phyloP scores from a whole-genome alignment of 1,140 invertebrate species.

The Campoletis sonorensis region DNA sequence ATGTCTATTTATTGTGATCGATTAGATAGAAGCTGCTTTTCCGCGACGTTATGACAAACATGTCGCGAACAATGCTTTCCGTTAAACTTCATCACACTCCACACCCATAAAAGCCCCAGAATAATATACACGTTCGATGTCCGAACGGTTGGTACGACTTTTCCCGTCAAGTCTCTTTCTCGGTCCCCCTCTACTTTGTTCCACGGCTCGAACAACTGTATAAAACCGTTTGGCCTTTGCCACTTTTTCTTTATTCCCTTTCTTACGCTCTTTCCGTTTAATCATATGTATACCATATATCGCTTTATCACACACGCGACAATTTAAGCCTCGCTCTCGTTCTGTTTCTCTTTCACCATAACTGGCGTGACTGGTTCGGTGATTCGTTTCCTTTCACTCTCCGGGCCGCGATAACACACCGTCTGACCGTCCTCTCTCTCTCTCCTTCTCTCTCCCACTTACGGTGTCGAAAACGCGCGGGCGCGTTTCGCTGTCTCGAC shows the following conservation, averaged over 20 bases:
- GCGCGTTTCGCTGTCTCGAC: slow-evolving; percentile 2
- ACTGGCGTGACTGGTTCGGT: neutral
- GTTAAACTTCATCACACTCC: neutral
- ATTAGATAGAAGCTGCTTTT: no score
- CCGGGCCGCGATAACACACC: slow-evolving; percentile 1
- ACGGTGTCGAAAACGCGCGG: neutral
- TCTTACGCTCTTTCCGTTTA: neutral
- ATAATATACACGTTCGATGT: neutral
- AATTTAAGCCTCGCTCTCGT: neutral
- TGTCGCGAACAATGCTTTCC: neutral
- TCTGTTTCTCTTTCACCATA: slow-evolving; percentile 27
- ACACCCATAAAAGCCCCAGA: neutral
- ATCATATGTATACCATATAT: neutral
- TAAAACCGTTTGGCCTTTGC: no score
- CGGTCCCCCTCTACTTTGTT: neutral
- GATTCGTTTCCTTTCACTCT: slow-evolving; percentile 10
- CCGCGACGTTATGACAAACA: no score
- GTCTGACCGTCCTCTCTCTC: neutral
- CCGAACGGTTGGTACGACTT: slow-evolving; percentile 19
- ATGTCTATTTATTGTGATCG: no score
- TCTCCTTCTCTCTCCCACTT: neutral
- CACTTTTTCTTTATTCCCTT: neutral
- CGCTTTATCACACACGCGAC: slow-evolving; percentile 1
- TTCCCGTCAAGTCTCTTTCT: neutral
- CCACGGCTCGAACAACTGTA: neutral